Evolutionary conservation across 2,888 invertebrate species (phyloP), one percentile per base, ranked within the genome.

Genomic region (Ormia ochracea): DNA sequence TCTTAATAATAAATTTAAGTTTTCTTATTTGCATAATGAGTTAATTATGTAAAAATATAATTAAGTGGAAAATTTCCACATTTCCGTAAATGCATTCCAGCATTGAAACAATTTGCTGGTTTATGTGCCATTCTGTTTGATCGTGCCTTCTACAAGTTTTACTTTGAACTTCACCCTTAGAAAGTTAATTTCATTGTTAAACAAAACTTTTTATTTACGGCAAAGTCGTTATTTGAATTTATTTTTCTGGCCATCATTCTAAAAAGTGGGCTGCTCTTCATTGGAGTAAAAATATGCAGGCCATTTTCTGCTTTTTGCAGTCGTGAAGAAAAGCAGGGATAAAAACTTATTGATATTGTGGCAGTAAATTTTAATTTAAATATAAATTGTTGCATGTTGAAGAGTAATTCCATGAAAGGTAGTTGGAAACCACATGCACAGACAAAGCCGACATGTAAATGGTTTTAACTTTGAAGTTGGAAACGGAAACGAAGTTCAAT

Each of bases 121-220:
- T 56, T 45, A 26, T 58, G 12, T 65, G 28, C 12, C 14, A 50
- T 28, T 50, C 10, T 17, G 12, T 41, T 50, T 41, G n/a, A 41
- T 31, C n/a, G 61, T 52, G 41, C 17, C 61, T 31, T 61, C 17
- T 61, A 54, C 23, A 43, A 72, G 36, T 31, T 75, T 69, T 54
- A 54, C 69, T 76, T 76, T 76, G 76, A 76, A 76, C 76, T 76
- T 69, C 52, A 76, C 76, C 76, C 76, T 63, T 69, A 56, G 69
- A 61, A 69, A 63, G 68, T 76, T 38, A 63, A 69, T 43, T 45
- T 54, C n/a, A 19, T 65, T 10, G 19, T 58, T 33, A 36, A 54
- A 61, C 41, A 38, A 59, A 17, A 41, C 1, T 61, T 28, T 58
- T 31, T 41, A 41, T 70, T 50, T 65, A 45, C 19, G 4, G 4